Conservation (phyloP, 2,797 vertebrate species). For the Numenius phaeopus region DNA sequence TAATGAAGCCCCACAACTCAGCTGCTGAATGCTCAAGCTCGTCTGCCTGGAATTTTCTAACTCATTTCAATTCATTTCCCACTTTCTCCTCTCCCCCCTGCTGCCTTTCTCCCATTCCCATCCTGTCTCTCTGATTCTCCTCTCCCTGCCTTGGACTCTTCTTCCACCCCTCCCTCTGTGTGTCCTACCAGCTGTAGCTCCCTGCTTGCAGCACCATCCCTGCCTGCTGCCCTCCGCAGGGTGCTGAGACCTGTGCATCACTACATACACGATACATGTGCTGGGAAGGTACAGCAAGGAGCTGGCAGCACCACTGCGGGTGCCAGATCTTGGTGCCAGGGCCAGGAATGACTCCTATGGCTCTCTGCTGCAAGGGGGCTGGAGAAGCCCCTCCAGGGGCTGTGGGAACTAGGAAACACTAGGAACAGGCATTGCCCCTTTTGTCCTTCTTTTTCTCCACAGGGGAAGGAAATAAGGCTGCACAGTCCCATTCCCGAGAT, state of each 20-base stretch:
- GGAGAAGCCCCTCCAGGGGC: background rate
- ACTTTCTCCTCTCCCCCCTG: background rate
- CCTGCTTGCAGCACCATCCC: background rate
- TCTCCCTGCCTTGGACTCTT: background rate
- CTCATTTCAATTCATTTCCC: conserved; percentile 50
- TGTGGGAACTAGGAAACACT: background rate
- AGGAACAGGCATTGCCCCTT: background rate
- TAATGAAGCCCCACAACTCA: conserved; percentile 77
- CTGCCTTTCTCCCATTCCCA: background rate
- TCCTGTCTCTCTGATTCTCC: background rate
- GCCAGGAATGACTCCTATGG: background rate
- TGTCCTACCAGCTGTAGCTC: background rate
- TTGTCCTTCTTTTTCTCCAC: background rate
- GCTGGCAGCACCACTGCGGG: accelerated
- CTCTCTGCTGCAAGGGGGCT: background rate
- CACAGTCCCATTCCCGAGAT: background rate
- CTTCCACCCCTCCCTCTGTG: background rate
- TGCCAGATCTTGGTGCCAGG: background rate
- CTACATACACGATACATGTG: accelerated
- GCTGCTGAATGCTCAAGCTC: conserved; percentile 62
- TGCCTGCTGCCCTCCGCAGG: background rate
- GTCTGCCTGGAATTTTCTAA: conserved; percentile 62
- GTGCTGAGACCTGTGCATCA: background rate
- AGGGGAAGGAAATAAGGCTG: background rate
- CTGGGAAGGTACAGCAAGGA: background rate